Percentiles rank a stretch among this genome's conserved stretches.
These are phyloP conservation scores for Gibbula magus DNA, from an alignment of 2,888 invertebrate species.

Conservation along the genomic window DNA sequence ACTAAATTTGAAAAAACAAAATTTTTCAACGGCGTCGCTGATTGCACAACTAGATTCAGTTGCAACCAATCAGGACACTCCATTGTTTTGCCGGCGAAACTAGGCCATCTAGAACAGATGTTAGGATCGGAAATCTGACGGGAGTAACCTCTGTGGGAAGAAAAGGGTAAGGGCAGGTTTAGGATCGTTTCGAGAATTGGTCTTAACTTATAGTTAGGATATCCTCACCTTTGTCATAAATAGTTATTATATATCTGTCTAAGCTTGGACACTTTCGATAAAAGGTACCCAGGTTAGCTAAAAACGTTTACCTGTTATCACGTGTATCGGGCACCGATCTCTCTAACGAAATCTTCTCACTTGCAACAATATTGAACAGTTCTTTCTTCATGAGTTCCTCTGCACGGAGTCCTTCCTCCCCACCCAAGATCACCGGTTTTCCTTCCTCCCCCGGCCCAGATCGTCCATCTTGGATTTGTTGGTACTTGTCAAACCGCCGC, in stretches of 20 bases:
- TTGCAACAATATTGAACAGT: constrained; percentile 91
- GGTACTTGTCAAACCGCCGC: constrained; percentile 56
- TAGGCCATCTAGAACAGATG: too few relatives aligned
- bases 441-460: constrained; percentile 74
- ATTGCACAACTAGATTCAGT: too few relatives aligned
- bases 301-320: constrained; percentile 74
- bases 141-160: too few relatives aligned
- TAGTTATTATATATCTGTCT: neutral
- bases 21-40: too few relatives aligned
- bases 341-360: constrained; percentile 90
- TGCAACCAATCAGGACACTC: too few relatives aligned
- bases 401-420: constrained; percentile 78
- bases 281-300: neutral
- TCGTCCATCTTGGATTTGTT: constrained; percentile 45
- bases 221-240: neutral
- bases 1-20: too few relatives aligned
- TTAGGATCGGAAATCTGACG: too few relatives aligned
- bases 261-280: neutral
- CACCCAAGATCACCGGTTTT: constrained; percentile 58
- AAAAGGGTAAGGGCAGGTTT: too few relatives aligned
- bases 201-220: too few relatives aligned
- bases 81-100: too few relatives aligned
- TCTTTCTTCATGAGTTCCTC: constrained; percentile 86
- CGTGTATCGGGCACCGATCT: constrained; percentile 84
- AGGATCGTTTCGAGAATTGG: too few relatives aligned